Evolutionary conservation across 2,797 vertebrate species (phyloP), one percentile per base, ranked within the genome.

Genomic region (Luscinia megarhynchos): DNA sequence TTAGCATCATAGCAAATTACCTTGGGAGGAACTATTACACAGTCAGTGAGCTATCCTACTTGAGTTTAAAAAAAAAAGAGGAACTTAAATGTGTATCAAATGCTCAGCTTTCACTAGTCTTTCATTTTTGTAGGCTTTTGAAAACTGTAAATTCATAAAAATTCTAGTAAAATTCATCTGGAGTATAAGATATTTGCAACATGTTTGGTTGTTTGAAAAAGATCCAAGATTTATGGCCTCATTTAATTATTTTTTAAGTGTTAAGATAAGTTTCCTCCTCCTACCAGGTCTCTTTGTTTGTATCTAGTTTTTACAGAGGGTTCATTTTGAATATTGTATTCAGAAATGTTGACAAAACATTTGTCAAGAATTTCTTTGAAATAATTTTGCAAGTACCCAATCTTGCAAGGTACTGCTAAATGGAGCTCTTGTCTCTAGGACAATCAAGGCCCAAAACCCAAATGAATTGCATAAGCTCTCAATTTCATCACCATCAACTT

Each of bases 1-100:
- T 95, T 96, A 75, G 63, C 63, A 93, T 94, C 94, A 68, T 50
- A 79, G 77, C 85, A 84, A 95, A 97, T 94, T 96, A 92, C 75
- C 85, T 95, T 85, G 86, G 84, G 85, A 87, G 81, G 36, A 90
- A 76, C 67, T 75, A 80, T 70, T 46, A 72, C 50, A 78, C 40
- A 88, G 67, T 89, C 84, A 70, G 29, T 63, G 89, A 97, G 76
- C 76, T 61, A 22, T 22, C 32, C 17, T 64, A 48, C 57, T 81
- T 46, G 29, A 73, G 32, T 55, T 72, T 16, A 4, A 43, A 84
- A 72, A 36, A 81, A 75, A 51, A 32, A 43, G 23, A 48, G 7
- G 18, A 66, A 54, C 45, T 88, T 38, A 76, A 76, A 86, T n/a
- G 5, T 68, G 23, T 67, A 26, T 66, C 59, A n/a, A 46, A 50